These are phyloP conservation scores for Spilarctia lutea DNA, from an alignment of 2,888 invertebrate species.

Conservation along the genomic window DNA sequence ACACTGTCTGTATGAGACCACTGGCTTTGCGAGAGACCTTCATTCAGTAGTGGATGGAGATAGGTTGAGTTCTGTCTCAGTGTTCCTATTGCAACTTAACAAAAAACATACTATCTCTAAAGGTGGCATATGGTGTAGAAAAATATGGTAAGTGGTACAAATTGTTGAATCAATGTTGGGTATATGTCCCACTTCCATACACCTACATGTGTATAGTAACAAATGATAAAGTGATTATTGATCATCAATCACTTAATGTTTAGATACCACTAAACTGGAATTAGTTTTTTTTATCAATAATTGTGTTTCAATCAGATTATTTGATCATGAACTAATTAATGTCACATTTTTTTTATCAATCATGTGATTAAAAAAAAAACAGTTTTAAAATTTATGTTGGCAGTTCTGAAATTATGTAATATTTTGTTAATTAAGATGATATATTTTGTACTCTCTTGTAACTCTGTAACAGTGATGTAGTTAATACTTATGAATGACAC, in stretches of 20 bases:
- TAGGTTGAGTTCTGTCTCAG: too few relatives aligned
- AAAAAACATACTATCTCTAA: too few relatives aligned
- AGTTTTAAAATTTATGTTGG: constrained; percentile 30
- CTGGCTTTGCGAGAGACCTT: too few relatives aligned
- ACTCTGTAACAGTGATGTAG: too few relatives aligned
- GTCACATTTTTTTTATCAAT: constrained; percentile 53
- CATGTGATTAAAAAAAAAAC: constrained; percentile 54
- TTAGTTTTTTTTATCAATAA: constrained; percentile 26
- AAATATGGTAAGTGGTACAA: neutral
- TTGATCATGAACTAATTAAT: constrained; percentile 45
- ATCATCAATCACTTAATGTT: neutral
- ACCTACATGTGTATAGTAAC: neutral
- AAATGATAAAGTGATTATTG: neutral
- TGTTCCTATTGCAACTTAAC: too few relatives aligned
- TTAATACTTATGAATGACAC: too few relatives aligned
- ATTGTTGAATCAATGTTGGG: neutral
- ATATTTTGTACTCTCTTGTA: too few relatives aligned
- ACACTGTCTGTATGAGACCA: too few relatives aligned
- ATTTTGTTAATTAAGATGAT: neutral
- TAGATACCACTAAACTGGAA: neutral
- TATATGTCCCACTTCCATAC: too few relatives aligned
- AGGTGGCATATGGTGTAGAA: neutral
- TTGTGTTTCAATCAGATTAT: constrained; percentile 41
- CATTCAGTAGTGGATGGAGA: too few relatives aligned
- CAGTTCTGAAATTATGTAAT: constrained; percentile 12